Evolutionary conservation across 2,113 vertebrate species (phyloP).

Genomic region (Scatophagus argus): DNA sequence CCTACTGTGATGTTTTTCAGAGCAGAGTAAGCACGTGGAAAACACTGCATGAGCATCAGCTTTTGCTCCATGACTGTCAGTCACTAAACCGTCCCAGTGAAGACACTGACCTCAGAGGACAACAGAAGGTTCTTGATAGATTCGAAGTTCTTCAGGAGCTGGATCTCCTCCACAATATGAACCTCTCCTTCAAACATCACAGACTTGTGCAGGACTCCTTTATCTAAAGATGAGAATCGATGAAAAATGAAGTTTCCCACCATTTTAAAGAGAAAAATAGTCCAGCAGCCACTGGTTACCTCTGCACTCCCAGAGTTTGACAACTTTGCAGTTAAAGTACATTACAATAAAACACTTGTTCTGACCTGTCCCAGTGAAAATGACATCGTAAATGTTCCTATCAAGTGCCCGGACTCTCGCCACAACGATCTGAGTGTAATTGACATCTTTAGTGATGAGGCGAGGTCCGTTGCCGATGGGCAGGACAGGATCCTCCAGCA

Average conservation of each 20-base stretch:
- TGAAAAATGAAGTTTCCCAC: too few species aligned
- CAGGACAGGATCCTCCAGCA: slow-evolving; percentile 93
- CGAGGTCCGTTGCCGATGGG: slow-evolving; percentile 89
- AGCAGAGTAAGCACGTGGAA: background rate
- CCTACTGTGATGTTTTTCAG: background rate
- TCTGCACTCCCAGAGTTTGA: too few species aligned
- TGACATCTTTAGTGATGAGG: slow-evolving; percentile 90
- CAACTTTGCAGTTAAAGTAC: too few species aligned
- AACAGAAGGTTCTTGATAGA: slow-evolving; percentile 91
- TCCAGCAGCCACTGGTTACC: too few species aligned
- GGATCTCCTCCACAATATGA: slow-evolving; percentile 94
- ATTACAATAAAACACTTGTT: too few species aligned
- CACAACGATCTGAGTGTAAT: slow-evolving; percentile 96
- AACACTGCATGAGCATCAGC: too few species aligned
- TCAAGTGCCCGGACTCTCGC: slow-evolving; percentile 90
- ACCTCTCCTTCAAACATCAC: slow-evolving; percentile 87
- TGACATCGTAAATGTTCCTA: slow-evolving; percentile 89
- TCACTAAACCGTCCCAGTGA: background rate
- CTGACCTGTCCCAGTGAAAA: slow-evolving; percentile 93
- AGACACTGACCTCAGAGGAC: slow-evolving; percentile 87
- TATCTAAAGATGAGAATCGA: slow-evolving; percentile 83
- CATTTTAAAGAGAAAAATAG: too few species aligned
- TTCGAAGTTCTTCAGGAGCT: slow-evolving; percentile 88
- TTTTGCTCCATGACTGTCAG: too few species aligned
- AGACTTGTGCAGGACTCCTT: slow-evolving; percentile 93